Evolutionary conservation across 2,113 vertebrate genomes (phyloP).

Genomic region (Heterocephalus glaber): DNA sequence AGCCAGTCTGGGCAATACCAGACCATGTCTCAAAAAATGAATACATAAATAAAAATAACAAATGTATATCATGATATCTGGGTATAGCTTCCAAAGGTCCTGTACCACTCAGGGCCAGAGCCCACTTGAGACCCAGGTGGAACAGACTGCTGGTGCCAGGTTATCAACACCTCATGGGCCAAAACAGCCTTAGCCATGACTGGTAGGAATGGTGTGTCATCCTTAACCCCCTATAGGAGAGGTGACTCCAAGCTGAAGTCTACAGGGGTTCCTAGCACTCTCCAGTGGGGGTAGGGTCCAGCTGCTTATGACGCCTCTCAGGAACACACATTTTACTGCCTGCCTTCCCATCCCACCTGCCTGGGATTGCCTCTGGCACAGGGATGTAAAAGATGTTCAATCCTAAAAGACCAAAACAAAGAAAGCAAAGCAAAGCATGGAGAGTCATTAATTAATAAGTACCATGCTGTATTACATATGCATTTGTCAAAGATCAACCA

Average conservation of each 20-base stretch:
- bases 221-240: too few relatives aligned
- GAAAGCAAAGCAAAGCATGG: not conserved
- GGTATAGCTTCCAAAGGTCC: not conserved
- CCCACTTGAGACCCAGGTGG: not conserved
- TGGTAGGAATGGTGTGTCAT: accelerated
- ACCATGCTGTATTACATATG: too few relatives aligned
- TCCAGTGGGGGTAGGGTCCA: not conserved
- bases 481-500: not conserved
- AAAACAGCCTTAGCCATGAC: not conserved
- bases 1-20: not conserved
- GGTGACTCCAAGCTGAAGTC: not conserved
- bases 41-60: not conserved
- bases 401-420: not conserved
- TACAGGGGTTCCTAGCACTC: not conserved
- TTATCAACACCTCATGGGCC: accelerated
- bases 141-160: too few relatives aligned
- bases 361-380: not conserved
- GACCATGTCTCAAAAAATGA: not conserved
- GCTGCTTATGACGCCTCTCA: accelerated
- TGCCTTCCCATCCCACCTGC: not conserved
- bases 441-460: not conserved
- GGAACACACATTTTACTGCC: accelerated
- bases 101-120: not conserved
- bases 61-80: not conserved
- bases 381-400: not conserved